phyloP scores from a whole-genome alignment of 2,797 vertebrate genomes.

The Squalus acanthias region DNA sequence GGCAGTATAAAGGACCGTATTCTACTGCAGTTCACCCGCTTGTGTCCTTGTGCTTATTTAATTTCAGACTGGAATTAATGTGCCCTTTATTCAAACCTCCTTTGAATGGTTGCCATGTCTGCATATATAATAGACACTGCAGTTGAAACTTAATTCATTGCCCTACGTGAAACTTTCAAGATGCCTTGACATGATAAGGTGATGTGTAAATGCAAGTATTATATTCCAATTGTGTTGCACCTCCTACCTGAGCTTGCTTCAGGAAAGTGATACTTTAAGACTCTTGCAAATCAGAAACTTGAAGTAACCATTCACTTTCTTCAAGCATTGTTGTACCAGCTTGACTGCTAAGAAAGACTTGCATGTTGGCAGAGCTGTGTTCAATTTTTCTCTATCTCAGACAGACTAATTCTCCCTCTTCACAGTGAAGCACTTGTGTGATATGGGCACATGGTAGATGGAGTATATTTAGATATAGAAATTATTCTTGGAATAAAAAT shows the following conservation, averaged over 20 bases:
- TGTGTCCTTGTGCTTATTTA: too few species aligned
- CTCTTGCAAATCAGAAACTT: background rate
- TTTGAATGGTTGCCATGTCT: too few species aligned
- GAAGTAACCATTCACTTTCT: background rate
- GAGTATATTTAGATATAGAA: background rate
- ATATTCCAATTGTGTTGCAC: background rate
- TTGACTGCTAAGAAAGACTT: background rate
- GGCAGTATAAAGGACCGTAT: too few species aligned
- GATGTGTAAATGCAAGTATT: background rate
- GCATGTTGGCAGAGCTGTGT: background rate
- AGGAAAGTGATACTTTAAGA: background rate
- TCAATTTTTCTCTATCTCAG: background rate
- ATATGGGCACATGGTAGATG: background rate
- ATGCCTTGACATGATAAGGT: background rate
- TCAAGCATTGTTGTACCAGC: background rate
- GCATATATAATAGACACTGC: too few species aligned
- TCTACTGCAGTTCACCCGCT: too few species aligned
- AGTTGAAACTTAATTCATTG: background rate
- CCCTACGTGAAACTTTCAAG: background rate
- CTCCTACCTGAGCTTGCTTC: background rate
- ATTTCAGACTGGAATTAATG: too few species aligned
- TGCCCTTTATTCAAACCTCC: too few species aligned
- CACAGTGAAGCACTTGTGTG: background rate
- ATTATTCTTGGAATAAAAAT: background rate
- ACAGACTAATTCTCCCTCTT: background rate